Base-by-base conservation (phyloP, 2,888 invertebrate genomes). In the Archips crataeganus region DNA sequence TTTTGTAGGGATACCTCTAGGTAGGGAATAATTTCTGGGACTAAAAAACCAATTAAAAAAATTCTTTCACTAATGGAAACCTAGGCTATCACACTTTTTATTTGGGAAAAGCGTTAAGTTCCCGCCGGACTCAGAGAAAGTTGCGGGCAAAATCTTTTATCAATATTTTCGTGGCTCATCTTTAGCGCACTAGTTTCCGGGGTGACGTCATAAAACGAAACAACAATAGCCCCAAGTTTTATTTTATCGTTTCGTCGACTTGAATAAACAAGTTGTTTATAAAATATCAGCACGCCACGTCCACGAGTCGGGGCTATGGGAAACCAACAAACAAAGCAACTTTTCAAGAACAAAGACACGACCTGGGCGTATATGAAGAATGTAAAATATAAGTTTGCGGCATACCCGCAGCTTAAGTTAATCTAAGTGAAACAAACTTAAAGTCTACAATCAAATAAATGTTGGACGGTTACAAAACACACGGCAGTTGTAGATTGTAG, bases 321-420 rank as follows among this genome's bases (percentile, higher is more conserved):
- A 83, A 84, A 81, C 81, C 80, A 77, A 84, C 83, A 86, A 89
- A 89, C 87, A 88, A 88, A 85, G 85, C 82, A 79, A 87, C 84
- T 85, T 88, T 85, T 83, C 85, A 84, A 84, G 84, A 87, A 88
- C 87, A 89, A 87, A 86, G 83, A 81, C 82, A 76, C 81, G 84
- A 86, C 85, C 84, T 82, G 80, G 79, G 79, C 80, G 81, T 77
- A 81, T 84, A 80, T 84, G 85, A 86, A 84, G 83, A 85, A 85
- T 82, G 81, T 80, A 80, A 82, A 82, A 79, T 77, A 79, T 81
- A 71, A 15, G 70, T 72, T 69, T 69, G 49, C 34, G 49, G 5
- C 15, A 2, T 34, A 42, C 49, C 3, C 9, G 47, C 47, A 47
- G 34, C 11, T 34, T 42, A 32, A 32, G 23, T 32, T 9, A 63